Conservation (phyloP, 1,140 invertebrate genomes). For the Heliconius congener region DNA sequence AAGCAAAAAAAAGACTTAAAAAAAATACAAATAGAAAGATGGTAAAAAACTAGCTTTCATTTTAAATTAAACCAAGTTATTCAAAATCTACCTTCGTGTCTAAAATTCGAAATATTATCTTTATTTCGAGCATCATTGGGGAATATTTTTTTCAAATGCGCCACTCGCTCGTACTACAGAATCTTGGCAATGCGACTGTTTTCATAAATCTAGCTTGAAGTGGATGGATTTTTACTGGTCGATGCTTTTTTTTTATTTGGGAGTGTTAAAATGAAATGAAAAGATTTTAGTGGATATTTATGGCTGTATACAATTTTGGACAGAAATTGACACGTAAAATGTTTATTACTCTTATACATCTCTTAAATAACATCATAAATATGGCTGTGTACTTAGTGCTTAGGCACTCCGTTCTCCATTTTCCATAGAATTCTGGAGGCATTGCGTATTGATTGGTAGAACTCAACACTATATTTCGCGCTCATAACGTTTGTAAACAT, state of each 20-base stretch:
- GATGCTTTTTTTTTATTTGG: neutral
- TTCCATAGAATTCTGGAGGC: no score
- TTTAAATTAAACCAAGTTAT: neutral
- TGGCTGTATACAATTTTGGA: no score
- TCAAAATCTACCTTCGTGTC: neutral
- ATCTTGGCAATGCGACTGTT: neutral
- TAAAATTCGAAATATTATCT: neutral
- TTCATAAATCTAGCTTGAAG: conserved; percentile 6
- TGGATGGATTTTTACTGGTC: neutral
- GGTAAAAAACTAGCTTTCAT: no score
- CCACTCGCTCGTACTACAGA: neutral
- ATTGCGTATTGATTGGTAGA: no score
- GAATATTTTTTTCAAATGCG: conserved; percentile 8
- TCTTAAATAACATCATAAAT: neutral
- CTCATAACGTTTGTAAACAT: no score
- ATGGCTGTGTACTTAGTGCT: neutral
- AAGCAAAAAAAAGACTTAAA: no score
- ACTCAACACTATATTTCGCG: no score
- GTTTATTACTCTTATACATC: no score
- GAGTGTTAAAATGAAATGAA: neutral
- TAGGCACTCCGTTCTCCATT: neutral
- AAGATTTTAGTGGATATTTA: no score
- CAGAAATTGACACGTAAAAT: neutral
- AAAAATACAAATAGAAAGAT: no score
- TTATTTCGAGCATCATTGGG: neutral